Evolutionary conservation across 2,113 vertebrate species (phyloP).

Genomic region (Brienomyrus brachyistius): DNA sequence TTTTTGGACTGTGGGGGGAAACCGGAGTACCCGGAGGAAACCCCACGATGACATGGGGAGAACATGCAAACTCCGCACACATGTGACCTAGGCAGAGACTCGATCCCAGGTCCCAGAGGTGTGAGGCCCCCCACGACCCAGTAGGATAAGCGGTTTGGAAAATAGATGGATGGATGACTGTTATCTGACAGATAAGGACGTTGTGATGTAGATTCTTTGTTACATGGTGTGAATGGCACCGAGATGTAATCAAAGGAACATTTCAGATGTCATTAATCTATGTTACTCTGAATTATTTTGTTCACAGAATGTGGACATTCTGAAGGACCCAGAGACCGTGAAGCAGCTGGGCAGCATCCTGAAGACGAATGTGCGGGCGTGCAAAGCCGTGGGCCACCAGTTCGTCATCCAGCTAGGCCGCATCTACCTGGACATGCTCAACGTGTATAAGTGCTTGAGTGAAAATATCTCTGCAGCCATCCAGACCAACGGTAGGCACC

Average conservation of each 20-base stretch:
- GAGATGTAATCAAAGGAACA: background rate
- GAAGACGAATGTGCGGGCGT: conserved; percentile 91
- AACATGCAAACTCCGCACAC: no score
- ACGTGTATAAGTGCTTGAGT: conserved; percentile 97
- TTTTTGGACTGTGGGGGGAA: no score
- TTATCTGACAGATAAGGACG: background rate
- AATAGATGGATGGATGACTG: background rate
- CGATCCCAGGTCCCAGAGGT: no score
- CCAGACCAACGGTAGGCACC: conserved; percentile 77
- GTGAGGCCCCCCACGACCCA: no score
- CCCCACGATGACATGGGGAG: no score
- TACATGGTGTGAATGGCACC: background rate
- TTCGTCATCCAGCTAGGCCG: conserved; percentile 90
- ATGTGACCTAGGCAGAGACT: no score
- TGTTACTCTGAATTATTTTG: no score
- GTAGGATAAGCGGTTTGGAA: no score
- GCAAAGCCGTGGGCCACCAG: conserved; percentile 90
- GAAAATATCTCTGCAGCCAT: conserved; percentile 97
- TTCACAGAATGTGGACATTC: conserved; percentile 87
- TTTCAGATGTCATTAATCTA: background rate
- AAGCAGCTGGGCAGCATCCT: conserved; percentile 92
- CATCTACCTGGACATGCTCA: conserved; percentile 97
- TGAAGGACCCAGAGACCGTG: conserved; percentile 92
- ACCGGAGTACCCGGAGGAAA: no score
- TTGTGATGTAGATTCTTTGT: background rate